Conservation (phyloP, 53 echinoderm and acorn worm genomes). For the Echinometra lucunter region DNA sequence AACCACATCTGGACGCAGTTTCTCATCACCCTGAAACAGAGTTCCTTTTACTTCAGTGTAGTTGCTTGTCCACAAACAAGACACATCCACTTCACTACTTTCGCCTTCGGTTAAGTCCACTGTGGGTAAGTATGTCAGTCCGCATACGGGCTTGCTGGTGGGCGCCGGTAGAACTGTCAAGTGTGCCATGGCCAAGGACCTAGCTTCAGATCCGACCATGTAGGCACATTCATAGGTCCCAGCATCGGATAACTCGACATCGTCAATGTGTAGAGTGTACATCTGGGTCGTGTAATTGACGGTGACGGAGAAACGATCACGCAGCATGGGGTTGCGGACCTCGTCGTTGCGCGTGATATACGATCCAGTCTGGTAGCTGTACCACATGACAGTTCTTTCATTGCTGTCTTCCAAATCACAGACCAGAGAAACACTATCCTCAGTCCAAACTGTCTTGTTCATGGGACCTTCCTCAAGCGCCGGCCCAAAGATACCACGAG, state of each 20-base stretch:
- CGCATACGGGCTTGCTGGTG: slow-evolving; percentile 34
- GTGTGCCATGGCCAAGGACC: slow-evolving; percentile 32
- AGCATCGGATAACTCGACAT: slow-evolving; percentile 9
- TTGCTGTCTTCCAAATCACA: slow-evolving; percentile 63
- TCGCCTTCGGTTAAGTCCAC: slow-evolving; percentile 14
- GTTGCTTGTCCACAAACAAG: slow-evolving; percentile 61
- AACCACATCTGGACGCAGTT: slow-evolving; percentile 37
- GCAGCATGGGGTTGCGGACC: slow-evolving; percentile 58
- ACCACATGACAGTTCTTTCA: slow-evolving; percentile 61
- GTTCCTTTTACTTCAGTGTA: background rate
- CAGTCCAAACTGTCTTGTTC: slow-evolving; percentile 31
- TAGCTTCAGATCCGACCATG: background rate
- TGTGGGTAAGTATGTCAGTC: slow-evolving; percentile 37
- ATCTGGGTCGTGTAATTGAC: slow-evolving; percentile 63
- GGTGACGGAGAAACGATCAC: slow-evolving; percentile 51
- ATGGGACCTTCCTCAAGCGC: slow-evolving; percentile 23
- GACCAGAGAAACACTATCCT: slow-evolving; percentile 19
- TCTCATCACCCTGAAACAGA: slow-evolving; percentile 7
- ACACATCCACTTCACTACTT: slow-evolving; percentile 30
- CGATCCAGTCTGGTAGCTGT: slow-evolving; percentile 60
- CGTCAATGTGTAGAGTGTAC: slow-evolving; percentile 21
- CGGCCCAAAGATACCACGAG: slow-evolving; percentile 33
- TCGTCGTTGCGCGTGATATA: slow-evolving; percentile 56
- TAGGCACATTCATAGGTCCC: slow-evolving; percentile 58
- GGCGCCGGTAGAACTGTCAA: slow-evolving; percentile 46